A percentile compares a stretch with the other conserved stretches of the same genome.
Evolutionary conservation across 2,888 invertebrate species (phyloP).

Genomic region (Pseudococcus longispinus): DNA sequence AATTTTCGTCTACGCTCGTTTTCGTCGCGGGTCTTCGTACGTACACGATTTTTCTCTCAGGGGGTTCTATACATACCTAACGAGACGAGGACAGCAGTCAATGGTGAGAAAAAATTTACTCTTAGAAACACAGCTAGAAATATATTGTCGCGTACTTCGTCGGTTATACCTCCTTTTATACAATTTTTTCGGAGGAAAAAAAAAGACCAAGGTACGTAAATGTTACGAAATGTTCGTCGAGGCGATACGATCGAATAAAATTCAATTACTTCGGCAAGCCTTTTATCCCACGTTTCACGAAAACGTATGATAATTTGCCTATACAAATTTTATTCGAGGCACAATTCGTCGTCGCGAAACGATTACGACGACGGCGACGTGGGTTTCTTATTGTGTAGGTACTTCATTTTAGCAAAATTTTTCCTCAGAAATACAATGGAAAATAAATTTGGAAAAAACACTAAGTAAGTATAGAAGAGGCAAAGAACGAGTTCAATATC

Average conservation of each 20-base stretch:
- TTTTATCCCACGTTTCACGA: background rate
- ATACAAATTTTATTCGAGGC: background rate
- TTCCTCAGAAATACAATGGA: background rate
- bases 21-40: too few relatives aligned
- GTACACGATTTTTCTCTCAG: background rate
- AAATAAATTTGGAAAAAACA: background rate
- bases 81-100: background rate
- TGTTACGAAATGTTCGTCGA: background rate
- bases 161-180: background rate
- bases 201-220: background rate
- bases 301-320: constrained; percentile 11
- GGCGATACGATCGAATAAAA: background rate
- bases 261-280: constrained; percentile 1
- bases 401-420: background rate
- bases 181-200: background rate
- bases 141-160: background rate
- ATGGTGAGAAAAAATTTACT: background rate
- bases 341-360: background rate
- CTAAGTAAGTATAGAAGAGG: background rate
- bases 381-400: background rate
- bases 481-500: background rate
- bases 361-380: background rate
- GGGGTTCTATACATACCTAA: background rate
- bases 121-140: background rate
- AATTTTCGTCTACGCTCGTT: background rate